Base-by-base conservation (phyloP, 2,888 invertebrate genomes). In the Microdon myrmicae region DNA sequence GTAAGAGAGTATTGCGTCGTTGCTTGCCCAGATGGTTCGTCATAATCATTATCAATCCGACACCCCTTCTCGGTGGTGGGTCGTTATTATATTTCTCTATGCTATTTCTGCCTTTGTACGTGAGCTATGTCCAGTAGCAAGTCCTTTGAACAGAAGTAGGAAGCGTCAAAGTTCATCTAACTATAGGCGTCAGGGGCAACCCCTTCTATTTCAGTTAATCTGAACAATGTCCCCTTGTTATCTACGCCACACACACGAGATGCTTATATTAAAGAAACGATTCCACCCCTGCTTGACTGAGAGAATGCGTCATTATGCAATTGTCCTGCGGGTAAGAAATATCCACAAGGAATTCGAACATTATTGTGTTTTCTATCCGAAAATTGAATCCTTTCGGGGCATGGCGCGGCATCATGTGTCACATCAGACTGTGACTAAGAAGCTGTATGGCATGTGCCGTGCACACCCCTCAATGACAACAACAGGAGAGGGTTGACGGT, bases 391-490 rank as follows among this genome's bases (percentile, higher is more conserved):
- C 64, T 37, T 56, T 64, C 51, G 51, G 47, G 45, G 39, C 28
- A 26, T 7, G 37, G 38, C 43, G 5, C 8, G 22, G 8, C 8
- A 16, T 58, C 41, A 53, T 64, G 56, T 64, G 64, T 64, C 64
- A 66, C 59, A 53, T n/a, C n/a, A n/a, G n/a, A n/a, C n/a, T n/a
- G n/a, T n/a, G n/a, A n/a, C n/a, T n/a, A n/a, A n/a, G n/a, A n/a
- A n/a, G n/a, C n/a, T 66, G 59, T 22, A 5, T 48, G 59, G 59
- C 59, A 66, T 66, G 66, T 59, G 66, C 59, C 53, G 34, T 13
- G 43, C 26, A 54, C 59, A 44, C 58, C 51, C 64, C 64, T 58
- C 56, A 29, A 25, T 9, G 22, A 54, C 22, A 25, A 47, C 38
- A 58, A 47, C 34, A 47, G 55, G 55, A 55, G 55, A 47, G 64